Evolutionary conservation across 2,113 vertebrate species (phyloP), one percentile per base, ranked within the genome.

Genomic region (Oxyruncus cristatus): DNA sequence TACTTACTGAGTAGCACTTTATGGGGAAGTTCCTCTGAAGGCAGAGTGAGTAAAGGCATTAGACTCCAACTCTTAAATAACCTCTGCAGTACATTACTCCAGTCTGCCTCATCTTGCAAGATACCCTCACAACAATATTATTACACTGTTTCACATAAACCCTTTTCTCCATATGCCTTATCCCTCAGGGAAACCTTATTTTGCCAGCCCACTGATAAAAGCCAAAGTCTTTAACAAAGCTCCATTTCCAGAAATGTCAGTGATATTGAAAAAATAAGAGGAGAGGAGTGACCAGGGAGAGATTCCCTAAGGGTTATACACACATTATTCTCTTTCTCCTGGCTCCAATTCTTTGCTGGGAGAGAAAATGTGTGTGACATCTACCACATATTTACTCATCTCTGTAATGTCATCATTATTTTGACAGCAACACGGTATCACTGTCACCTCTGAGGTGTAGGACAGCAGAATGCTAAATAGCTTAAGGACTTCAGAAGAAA

Each of bases 181-280:
- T 71, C 52, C 90, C 75, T 88, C 30, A 91, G n/a, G 56, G 61
- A 79, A 92, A 49, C n/a, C 42, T 35, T 35, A 61, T 83, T 72
- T 91, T 77, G 26, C 76, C 61, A 86, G 13, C 14, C 49, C 46
- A 85, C 18, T 78, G 53, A 79, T 81, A 96, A 95, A 93, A 91
- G 33, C 20, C 74, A 85, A 44, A 85, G 41, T 78, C 65, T 95
- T 49, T 80, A 91, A 81, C 28, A 93, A 77, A 83, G 5, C 15
- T 91, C 32, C 13, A 83, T 70, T 86, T 70, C 81, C 67, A 71
- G 91, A 95, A 96, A 85, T 80, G 61, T 55, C 61, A 90, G 68
- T 61, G 24, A 71, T 72, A 76, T 82, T 19, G 18, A 81, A 83
- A 91, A 96, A 44, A 26, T 32, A 81, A 93, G 71, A 75, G 7